Evolutionary conservation across 2,113 vertebrate genomes (phyloP), one percentile per base, ranked within the genome.

Genomic region (Chascanopsetta lugubris): DNA sequence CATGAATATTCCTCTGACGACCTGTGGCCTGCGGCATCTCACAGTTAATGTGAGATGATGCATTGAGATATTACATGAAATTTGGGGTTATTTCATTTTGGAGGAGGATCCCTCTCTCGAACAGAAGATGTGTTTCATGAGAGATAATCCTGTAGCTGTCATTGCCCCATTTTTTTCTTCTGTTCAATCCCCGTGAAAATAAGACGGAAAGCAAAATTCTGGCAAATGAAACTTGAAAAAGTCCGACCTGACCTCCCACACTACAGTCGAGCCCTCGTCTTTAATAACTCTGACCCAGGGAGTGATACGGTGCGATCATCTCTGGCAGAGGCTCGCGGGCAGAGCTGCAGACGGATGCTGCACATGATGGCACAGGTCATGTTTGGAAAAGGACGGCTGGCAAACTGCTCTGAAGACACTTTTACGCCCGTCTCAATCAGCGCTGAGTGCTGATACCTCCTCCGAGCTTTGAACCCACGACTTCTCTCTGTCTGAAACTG

Each of bases 1-100:
- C 74, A 72, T 76, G 76, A 82, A 84, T 82, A 85, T 84, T 79
- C 54, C 64, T 78, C 56, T 80, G 79, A 82, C 80, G 82, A 71
- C 72, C 53, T 71, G 13, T 74, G 51, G 77, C 84, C 72, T 30
- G 47, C 47, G 62, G 71, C 42, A 6, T 63, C 53, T 73, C 49
- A 69, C 15, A 69, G 32, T 66, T 64, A 25, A 58, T 58, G 17
- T 22, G 48, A 69, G 29, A 32, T 58, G 34, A 69, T 58, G 55
- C 53, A 72, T 77, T 69, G 46, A 51, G 36, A 76, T 64, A 62
- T 46, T 58, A 38, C 45, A 50, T 36, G 47, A 57, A 54, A 67
- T 51, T 53, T 15, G 7, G 24, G 20, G 47, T 77, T 45, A 60
- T 72, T 79, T 65, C 20, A 36, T 56, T 74, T 73, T 67, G 7